Evolutionary conservation across 2,888 invertebrate genomes (phyloP).

Genomic region (Zhuqinia jingwanae): DNA sequence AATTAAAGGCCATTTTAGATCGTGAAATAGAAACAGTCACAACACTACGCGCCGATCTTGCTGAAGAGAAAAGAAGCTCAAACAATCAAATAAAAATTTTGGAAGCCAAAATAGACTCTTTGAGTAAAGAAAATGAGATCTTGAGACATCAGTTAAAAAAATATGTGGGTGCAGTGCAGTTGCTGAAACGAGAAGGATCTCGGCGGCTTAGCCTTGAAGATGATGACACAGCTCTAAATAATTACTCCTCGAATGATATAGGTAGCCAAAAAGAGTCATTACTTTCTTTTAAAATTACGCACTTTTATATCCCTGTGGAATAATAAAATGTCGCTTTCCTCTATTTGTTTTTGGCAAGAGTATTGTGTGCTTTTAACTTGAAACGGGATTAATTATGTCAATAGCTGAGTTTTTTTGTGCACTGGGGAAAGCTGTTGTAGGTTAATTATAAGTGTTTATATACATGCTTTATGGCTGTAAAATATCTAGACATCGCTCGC

Average conservation of each 20-base stretch:
- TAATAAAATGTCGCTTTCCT: background rate
- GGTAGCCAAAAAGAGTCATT: slow-evolving; percentile 18
- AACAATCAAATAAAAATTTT: slow-evolving; percentile 81
- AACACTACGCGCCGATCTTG: slow-evolving; percentile 83
- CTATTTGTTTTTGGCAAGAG: background rate
- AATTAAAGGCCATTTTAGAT: slow-evolving; percentile 80
- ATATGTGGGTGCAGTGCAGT: slow-evolving; percentile 94
- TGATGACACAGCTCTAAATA: slow-evolving; percentile 50
- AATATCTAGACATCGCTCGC: too few relatives aligned
- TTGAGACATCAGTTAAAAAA: slow-evolving; percentile 92
- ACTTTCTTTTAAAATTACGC: background rate
- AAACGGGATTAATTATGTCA: too few relatives aligned
- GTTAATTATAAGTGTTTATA: too few relatives aligned
- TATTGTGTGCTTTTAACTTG: background rate
- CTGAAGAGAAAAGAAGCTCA: slow-evolving; percentile 80
- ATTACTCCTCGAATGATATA: slow-evolving; percentile 9
- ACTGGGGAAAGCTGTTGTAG: too few relatives aligned
- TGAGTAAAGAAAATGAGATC: slow-evolving; percentile 90
- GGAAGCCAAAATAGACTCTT: slow-evolving; percentile 83
- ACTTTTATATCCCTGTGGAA: background rate
- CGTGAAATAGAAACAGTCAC: slow-evolving; percentile 83
- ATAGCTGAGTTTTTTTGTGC: too few relatives aligned
- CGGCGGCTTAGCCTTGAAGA: slow-evolving; percentile 59
- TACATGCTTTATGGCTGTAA: too few relatives aligned
- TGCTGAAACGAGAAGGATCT: slow-evolving; percentile 84